Evolutionary conservation across 2,113 vertebrate species (phyloP).

Genomic region (Nothocercus nigrocapillus): DNA sequence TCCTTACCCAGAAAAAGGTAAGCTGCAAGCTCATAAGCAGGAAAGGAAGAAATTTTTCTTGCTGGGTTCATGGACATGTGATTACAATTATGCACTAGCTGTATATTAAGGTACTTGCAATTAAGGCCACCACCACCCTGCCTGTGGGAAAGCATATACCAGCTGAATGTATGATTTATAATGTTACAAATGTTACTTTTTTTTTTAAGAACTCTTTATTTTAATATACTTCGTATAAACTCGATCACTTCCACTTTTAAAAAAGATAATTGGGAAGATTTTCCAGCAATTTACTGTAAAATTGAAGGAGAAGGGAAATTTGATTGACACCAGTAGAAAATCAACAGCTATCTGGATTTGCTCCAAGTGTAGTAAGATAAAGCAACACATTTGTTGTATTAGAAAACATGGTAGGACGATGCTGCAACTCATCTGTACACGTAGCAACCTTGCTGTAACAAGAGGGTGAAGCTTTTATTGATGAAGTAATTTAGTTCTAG

Average conservation of each 20-base stretch:
- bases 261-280: neutral
- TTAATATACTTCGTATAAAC: neutral
- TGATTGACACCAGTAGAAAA: neutral
- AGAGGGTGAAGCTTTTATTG: neutral
- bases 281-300: neutral
- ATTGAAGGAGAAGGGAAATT: neutral
- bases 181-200: neutral
- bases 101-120: neutral
- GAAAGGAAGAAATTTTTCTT: neutral
- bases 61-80: neutral
- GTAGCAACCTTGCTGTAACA: neutral
- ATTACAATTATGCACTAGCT: neutral
- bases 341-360: neutral
- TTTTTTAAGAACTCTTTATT: neutral
- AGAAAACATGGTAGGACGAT: neutral
- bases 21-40: neutral
- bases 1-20: neutral
- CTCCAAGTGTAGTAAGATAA: neutral
- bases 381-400: neutral
- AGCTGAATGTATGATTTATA: neutral
- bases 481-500: constrained; percentile 16
- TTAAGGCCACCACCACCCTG: neutral
- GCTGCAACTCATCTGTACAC: neutral
- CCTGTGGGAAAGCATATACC: neutral
- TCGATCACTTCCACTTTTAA: neutral